Base-by-base conservation (phyloP, 2,797 vertebrate genomes). In the Pipistrellus pygmaeus region DNA sequence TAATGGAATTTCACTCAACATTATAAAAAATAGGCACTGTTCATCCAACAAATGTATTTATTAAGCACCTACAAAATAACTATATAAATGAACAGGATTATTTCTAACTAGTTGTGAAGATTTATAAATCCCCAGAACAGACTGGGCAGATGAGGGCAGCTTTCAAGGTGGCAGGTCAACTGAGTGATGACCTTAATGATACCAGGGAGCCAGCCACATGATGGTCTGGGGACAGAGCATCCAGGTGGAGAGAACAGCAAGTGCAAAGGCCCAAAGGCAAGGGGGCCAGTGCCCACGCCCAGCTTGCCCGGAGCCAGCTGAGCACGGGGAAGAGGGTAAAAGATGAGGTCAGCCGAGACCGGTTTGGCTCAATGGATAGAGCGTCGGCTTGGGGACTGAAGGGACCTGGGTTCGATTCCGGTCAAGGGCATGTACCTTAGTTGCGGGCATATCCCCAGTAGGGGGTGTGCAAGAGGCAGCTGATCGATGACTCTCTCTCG, bases 41-140 rank as follows among this genome's bases (percentile, higher is more conserved):
- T 48, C 53, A 69, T 46, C 51, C 94, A 55, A 84, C 85, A 85
- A 87, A 88, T 55, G 2, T 78, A 80, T 71, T 68, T 75, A 77
- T 8, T 91, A 55, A 66, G 44, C 60, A 90, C 18, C 41, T 87
- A 89, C 32, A 71, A 66, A 85, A 15, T 55, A 83, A 91, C 53
- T 77, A 68, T 32, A 38, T 25, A 68, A 88, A 73, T 18, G 13
- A 90, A 81, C 18, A 51, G 66, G 20, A 78, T 85, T 68, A 51
- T 71, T 92, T 85, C 35, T 44, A 73, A 88, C 25, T 57, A 85
- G 11, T 20, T 69, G 6, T 44, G 6, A 84, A 82, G 69, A 25
- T 44, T 46, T 80, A 80, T 48, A 84, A 87, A 89, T 53, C 73
- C 32, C 13, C 41, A 46, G 51, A 17, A 87, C 25, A 38, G 35